These are phyloP conservation scores for Loripinus fragilis DNA, from an alignment of 2,888 invertebrate species.

Conservation along the genomic window DNA sequence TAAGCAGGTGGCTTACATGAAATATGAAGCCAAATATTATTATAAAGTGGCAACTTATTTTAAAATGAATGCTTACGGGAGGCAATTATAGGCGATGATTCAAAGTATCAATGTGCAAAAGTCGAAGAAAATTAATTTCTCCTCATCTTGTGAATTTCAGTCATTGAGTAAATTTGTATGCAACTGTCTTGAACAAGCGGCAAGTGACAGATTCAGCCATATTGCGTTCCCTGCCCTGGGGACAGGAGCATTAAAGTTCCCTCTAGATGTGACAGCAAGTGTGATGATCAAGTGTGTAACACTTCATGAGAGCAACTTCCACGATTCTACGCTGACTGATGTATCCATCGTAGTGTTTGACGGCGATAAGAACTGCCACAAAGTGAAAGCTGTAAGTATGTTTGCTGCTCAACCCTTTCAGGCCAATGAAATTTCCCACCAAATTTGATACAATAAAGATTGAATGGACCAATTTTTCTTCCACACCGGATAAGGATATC, in stretches of 20 bases:
- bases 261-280: slow-evolving; percentile 55
- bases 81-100: too few relatives aligned
- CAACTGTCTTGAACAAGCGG: slow-evolving; percentile 54
- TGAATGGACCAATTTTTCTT: too few relatives aligned
- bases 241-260: slow-evolving; percentile 66
- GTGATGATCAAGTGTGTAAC: slow-evolving; percentile 61
- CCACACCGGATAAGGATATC: too few relatives aligned
- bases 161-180: slow-evolving; percentile 37
- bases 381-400: slow-evolving; percentile 33
- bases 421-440: too few relatives aligned
- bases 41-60: too few relatives aligned
- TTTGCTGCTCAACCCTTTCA: too few relatives aligned
- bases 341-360: slow-evolving; percentile 64
- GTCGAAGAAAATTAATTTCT: too few relatives aligned
- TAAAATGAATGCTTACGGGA: too few relatives aligned
- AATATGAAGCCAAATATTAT: too few relatives aligned
- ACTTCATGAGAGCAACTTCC: slow-evolving; percentile 45
- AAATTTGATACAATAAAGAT: too few relatives aligned
- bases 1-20: too few relatives aligned
- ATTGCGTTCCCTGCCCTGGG: slow-evolving; percentile 75
- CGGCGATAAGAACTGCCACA: slow-evolving; percentile 21
- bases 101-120: too few relatives aligned
- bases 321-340: slow-evolving; percentile 41
- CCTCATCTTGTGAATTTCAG: slow-evolving; percentile 40
- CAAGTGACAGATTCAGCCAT: slow-evolving; percentile 21